These are phyloP conservation scores for Cybosia mesomella DNA, from an alignment of 2,888 invertebrate genomes.

Conservation along the genomic window DNA sequence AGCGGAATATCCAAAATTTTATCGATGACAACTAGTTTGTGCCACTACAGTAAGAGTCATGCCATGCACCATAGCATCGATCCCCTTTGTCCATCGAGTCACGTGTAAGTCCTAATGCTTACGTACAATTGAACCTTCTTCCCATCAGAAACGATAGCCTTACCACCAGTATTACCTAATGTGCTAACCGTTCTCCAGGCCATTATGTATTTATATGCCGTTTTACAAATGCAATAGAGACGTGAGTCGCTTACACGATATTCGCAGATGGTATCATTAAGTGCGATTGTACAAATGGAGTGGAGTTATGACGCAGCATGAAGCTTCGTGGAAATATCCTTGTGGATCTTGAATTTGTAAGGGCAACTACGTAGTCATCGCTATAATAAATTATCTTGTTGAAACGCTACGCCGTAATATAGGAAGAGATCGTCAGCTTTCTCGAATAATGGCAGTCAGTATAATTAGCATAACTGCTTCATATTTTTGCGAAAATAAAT, in stretches of 20 bases:
- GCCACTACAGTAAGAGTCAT: neutral
- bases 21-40: too few species aligned
- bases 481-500: conserved; percentile 35
- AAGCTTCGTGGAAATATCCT: conserved; percentile 47
- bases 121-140: conserved; percentile 45
- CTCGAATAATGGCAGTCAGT: conserved; percentile 41
- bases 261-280: conserved; percentile 55
- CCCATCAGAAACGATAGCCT: conserved; percentile 43
- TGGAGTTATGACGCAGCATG: conserved; percentile 60
- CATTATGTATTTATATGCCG: conserved; percentile 50
- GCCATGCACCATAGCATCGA: conserved; percentile 8
- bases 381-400: conserved; percentile 55
- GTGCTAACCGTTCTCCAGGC: conserved; percentile 34
- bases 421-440: conserved; percentile 46
- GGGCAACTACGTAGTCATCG: conserved; percentile 51
- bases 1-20: too few species aligned
- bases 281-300: conserved; percentile 62
- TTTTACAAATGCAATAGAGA: conserved; percentile 49
- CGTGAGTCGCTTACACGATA: conserved; percentile 47
- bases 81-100: conserved; percentile 41
- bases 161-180: conserved; percentile 31
- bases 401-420: conserved; percentile 41
- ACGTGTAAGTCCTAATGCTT: conserved; percentile 47
- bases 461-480: conserved; percentile 54
- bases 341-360: conserved; percentile 51